phyloP scores from a whole-genome alignment of 2,888 invertebrate species.

The Campoplex nolae region DNA sequence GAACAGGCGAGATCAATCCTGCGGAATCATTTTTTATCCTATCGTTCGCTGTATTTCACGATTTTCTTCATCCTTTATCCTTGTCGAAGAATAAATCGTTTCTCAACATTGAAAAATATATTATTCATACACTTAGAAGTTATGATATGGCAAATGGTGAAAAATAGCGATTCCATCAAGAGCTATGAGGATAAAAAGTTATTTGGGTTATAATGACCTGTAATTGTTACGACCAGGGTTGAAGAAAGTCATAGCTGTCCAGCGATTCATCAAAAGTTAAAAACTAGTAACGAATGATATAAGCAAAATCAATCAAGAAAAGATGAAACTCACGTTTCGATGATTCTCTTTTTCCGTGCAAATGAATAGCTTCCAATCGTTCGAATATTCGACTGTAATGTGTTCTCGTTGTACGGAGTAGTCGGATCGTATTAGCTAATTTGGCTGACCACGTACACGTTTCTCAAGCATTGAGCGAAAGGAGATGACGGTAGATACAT shows the following conservation, averaged over 20 bases:
- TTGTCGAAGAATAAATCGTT: too few relatives aligned
- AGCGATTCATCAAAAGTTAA: neutral
- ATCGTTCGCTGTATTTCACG: too few relatives aligned
- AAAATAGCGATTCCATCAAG: too few relatives aligned
- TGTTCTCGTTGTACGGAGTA: neutral
- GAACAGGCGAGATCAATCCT: neutral
- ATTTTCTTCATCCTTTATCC: too few relatives aligned
- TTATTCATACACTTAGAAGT: neutral
- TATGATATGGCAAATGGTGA: neutral
- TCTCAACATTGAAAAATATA: too few relatives aligned
- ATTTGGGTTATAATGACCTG: too few relatives aligned
- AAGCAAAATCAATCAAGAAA: too few relatives aligned
- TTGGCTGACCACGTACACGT: slow-evolving; percentile 21
- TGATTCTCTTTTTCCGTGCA: neutral
- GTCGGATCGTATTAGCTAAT: slow-evolving; percentile 6
- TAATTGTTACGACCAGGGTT: neutral
- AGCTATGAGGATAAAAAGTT: too few relatives aligned
- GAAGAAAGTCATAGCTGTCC: neutral
- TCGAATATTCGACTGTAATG: neutral
- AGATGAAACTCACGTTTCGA: neutral
- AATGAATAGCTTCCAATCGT: neutral
- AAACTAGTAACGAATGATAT: neutral
- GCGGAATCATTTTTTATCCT: too few relatives aligned
- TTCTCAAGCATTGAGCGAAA: slow-evolving; percentile 16
- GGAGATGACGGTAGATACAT: slow-evolving; percentile 30